Evolutionary conservation across 2,888 invertebrate genomes (phyloP).

Genomic region (Polydrusus pterygomalis): DNA sequence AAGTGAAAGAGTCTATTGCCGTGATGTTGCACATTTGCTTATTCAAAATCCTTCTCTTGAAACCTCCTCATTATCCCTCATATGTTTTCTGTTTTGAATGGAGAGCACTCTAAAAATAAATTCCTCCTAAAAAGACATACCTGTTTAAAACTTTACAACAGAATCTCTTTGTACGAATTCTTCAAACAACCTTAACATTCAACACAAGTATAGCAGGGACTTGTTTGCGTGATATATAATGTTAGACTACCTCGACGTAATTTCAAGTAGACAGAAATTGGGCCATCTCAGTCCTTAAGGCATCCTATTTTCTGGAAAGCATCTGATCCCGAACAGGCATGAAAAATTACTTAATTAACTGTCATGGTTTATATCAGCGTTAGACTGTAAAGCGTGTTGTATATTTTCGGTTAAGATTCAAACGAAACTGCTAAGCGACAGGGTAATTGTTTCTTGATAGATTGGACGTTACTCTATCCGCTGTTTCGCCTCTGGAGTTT

Average conservation of each 20-base stretch:
- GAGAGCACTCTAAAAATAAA: slow-evolving; percentile 7
- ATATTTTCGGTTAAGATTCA: slow-evolving; percentile 14
- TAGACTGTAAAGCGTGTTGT: slow-evolving; percentile 25
- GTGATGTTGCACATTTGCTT: too few species aligned
- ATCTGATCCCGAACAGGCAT: slow-evolving; percentile 12
- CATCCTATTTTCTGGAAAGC: slow-evolving; percentile 28
- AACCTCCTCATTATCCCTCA: too few species aligned
- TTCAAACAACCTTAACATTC: slow-evolving; percentile 6
- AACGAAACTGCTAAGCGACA: not conserved
- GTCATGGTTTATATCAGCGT: slow-evolving; percentile 31
- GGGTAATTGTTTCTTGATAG: too few species aligned
- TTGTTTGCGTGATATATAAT: slow-evolving; percentile 25
- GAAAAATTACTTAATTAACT: slow-evolving; percentile 37
- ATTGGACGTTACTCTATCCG: too few species aligned
- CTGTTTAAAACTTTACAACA: slow-evolving; percentile 16
- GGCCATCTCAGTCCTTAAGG: slow-evolving; percentile 14
- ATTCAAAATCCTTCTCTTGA: too few species aligned
- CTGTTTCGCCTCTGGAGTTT: too few species aligned
- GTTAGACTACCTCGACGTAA: slow-evolving; percentile 24
- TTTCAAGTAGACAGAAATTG: slow-evolving; percentile 28
- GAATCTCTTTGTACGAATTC: not conserved
- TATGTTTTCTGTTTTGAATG: not conserved
- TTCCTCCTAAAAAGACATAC: slow-evolving; percentile 6
- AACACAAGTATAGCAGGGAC: slow-evolving; percentile 6
- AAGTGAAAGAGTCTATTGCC: too few species aligned